Percentiles rank a stretch among this genome's conserved stretches.
phyloP scores from a whole-genome alignment of 1,140 invertebrate genomes.

The Nymphalis io region DNA sequence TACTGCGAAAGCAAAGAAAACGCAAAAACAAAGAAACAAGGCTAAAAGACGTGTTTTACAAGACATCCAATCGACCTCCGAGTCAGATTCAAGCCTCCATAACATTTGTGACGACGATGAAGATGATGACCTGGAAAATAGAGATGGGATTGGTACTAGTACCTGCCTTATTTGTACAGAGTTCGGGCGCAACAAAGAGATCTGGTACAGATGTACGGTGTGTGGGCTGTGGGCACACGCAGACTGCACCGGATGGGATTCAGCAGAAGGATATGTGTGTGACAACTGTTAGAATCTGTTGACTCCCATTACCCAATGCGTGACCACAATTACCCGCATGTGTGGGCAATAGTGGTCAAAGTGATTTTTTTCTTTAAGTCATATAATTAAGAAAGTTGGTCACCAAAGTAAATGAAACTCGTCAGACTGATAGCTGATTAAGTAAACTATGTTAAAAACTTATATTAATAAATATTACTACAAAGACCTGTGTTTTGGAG shows the following conservation, averaged over 20 bases:
- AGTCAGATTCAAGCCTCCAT: conserved; percentile 46
- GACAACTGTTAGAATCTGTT: conserved; percentile 44
- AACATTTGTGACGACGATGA: conserved; percentile 54
- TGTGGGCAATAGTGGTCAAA: too few species aligned
- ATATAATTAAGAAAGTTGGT: too few species aligned
- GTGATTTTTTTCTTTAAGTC: too few species aligned
- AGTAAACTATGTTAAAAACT: too few species aligned
- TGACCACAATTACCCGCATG: conserved; percentile 22
- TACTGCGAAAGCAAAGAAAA: conserved; percentile 24
- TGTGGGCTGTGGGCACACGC: conserved; percentile 26
- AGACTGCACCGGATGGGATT: conserved; percentile 25
- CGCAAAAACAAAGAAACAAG: conserved; percentile 41
- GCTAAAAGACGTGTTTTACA: conserved; percentile 44
- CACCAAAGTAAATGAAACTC: too few species aligned
- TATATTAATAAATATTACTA: conserved; percentile 2
- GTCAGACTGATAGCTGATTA: too few species aligned
- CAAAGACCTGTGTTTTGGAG: too few species aligned
- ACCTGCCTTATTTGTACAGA: conserved; percentile 46
- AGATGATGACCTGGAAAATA: conserved; percentile 40
- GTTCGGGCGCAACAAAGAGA: conserved; percentile 51
- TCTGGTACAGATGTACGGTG: conserved; percentile 42
- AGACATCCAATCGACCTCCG: conserved; percentile 47
- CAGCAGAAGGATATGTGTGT: conserved; percentile 34
- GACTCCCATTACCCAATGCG: conserved; percentile 39
- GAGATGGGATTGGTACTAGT: too few species aligned